Evolutionary conservation across 1,140 invertebrate genomes (phyloP), one percentile per base, ranked within the genome.

Genomic region (Drosophila navojoa): DNA sequence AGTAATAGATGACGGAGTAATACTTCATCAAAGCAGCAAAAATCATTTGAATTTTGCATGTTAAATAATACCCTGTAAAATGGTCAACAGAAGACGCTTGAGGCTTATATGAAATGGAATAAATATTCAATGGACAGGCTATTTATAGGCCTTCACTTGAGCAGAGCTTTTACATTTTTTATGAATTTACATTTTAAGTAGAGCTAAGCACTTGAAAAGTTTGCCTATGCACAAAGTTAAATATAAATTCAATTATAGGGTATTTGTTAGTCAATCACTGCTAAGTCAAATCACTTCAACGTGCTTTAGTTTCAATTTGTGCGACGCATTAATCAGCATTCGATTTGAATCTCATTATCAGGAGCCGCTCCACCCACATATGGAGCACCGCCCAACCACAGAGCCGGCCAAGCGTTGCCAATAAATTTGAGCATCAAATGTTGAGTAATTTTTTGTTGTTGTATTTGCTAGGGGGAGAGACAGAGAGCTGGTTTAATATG

Each of bases 311-410:
- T 82, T 82, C 80, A 84, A 80, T 84, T 84, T 84, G 72, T 78
- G 66, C 59, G 73, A 70, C 81, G 77, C 80, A 84, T 84, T 84
- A 84, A 84, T 84, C 80, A 84, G 80, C 68, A 70, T 85, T 76
- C 80, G 80, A 84, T 84, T 84, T 84, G 80, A 84, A 84, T 85
- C 77, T 84, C 77, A 82, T 84, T 84, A 85, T 84, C 76, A 67
- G 35, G 58, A 32, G 42, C 32, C 45, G n/a, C 25, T 44, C 59
- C 16, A 29, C 49, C 10, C 11, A 11, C n/a, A 13, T 22, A n/a
- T 13, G 35, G 7, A 40, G 15, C 67, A 47, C 1, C 25, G 22
- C 61, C 35, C 64, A 38, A 45, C 64, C 47, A 59, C 49, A 27
- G 11, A 25, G 38, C 16, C 58, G 63, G 66, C 71, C 71, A 49